Evolutionary conservation across 2,888 invertebrate species (phyloP).

Genomic region (Cephus pulcher): DNA sequence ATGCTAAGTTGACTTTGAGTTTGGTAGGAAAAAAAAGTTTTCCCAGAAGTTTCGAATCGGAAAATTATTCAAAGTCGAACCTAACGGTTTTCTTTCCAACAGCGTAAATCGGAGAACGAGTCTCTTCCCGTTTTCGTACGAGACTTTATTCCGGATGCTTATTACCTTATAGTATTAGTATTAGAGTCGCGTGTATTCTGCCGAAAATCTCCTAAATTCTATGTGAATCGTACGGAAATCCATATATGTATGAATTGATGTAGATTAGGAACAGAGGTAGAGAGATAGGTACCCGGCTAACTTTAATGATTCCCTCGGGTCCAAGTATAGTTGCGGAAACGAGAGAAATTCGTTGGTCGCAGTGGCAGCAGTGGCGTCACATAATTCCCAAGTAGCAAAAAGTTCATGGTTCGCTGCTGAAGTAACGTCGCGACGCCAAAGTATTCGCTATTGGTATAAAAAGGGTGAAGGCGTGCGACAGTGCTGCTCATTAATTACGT

Average conservation of each 20-base stretch:
- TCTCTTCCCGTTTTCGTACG: background rate
- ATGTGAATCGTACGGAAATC: background rate
- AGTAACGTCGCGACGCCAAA: background rate
- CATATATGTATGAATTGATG: background rate
- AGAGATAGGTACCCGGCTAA: background rate
- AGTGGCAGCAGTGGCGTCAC: background rate
- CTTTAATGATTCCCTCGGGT: background rate
- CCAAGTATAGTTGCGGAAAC: background rate
- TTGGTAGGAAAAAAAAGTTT: background rate
- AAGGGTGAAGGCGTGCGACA: background rate
- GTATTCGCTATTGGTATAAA: background rate
- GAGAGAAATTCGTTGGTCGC: background rate
- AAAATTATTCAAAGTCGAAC: background rate
- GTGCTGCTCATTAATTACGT: background rate
- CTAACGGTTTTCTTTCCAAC: background rate
- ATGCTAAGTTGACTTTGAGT: background rate
- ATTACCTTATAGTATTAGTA: background rate
- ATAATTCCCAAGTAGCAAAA: background rate
- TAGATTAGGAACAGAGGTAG: background rate
- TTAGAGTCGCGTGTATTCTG: background rate
- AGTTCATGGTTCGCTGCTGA: background rate
- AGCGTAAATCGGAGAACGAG: background rate
- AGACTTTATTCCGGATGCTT: background rate
- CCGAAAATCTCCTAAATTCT: background rate
- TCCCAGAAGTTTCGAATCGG: background rate